These are phyloP conservation scores for Disparrhopalites patrizii DNA, from an alignment of 2,888 invertebrate genomes.

Conservation along the genomic window DNA sequence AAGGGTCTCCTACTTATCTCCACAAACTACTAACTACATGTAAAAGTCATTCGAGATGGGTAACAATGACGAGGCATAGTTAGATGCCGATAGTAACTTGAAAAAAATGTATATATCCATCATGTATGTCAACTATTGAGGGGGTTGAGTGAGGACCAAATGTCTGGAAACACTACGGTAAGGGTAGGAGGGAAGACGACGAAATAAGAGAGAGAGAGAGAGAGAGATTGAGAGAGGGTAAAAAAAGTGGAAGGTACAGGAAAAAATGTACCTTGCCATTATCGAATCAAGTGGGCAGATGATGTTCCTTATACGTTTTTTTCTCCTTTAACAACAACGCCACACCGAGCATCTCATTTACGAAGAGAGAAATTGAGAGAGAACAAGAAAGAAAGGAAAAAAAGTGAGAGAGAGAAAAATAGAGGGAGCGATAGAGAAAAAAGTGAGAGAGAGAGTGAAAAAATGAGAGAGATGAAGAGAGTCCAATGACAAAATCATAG, in stretches of 20 bases:
- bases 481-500: background rate
- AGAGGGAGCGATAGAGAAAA: too few species aligned
- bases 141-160: too few species aligned
- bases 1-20: constrained; percentile 14
- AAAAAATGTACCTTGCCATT: constrained; percentile 9
- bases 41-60: constrained; percentile 30
- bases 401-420: too few species aligned
- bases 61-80: constrained; percentile 35
- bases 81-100: constrained; percentile 13
- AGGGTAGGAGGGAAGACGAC: too few species aligned
- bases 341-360: background rate
- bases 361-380: background rate
- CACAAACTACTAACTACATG: constrained; percentile 22
- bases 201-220: too few species aligned
- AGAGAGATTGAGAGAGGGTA: too few species aligned
- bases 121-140: background rate
- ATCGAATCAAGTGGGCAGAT: constrained; percentile 23
- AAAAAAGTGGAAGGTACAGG: too few species aligned
- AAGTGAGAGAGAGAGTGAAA: too few species aligned
- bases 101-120: constrained; percentile 4
- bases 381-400: background rate
- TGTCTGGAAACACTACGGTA: too few species aligned
- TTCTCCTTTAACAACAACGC: background rate
- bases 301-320: background rate
- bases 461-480: background rate